phyloP scores from a whole-genome alignment of 2,888 invertebrate species.

The Watsonalla cultraria region DNA sequence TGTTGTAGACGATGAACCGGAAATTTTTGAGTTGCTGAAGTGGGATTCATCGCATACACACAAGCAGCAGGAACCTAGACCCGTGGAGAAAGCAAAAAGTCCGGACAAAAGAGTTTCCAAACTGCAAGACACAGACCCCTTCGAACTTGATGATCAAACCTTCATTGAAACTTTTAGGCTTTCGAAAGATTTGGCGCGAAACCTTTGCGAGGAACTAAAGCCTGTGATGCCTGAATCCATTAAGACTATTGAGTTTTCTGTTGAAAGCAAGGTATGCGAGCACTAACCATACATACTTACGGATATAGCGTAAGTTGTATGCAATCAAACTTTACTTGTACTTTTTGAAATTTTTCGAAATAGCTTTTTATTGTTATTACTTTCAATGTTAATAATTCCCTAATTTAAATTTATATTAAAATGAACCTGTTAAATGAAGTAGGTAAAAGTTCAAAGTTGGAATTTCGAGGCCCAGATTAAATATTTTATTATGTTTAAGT shows the following conservation, averaged over 20 bases:
- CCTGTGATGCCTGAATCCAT: slow-evolving; percentile 67
- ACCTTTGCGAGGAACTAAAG: slow-evolving; percentile 55
- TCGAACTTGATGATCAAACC: slow-evolving; percentile 54
- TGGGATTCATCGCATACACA: slow-evolving; percentile 66
- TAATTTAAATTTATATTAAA: no score
- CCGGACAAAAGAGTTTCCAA: slow-evolving; percentile 58
- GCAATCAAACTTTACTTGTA: no score
- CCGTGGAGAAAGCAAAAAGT: slow-evolving; percentile 55
- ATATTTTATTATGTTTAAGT: no score
- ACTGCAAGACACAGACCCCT: slow-evolving; percentile 56
- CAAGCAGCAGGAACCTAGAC: slow-evolving; percentile 40
- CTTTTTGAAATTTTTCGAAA: no score
- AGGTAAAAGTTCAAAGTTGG: no score
- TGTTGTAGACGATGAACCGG: slow-evolving; percentile 69
- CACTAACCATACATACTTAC: no score
- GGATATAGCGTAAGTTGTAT: no score
- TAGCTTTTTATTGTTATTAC: no score
- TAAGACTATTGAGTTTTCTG: slow-evolving; percentile 64
- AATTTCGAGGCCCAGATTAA: no score
- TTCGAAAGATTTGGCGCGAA: slow-evolving; percentile 59
- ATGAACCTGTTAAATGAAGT: no score
- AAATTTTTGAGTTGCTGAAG: slow-evolving; percentile 66
- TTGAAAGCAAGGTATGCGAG: slow-evolving; percentile 60
- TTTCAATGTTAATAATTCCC: no score
- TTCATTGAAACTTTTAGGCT: slow-evolving; percentile 62